Conservation (phyloP, 2,113 vertebrate genomes). For the Capreolus pygargus region DNA sequence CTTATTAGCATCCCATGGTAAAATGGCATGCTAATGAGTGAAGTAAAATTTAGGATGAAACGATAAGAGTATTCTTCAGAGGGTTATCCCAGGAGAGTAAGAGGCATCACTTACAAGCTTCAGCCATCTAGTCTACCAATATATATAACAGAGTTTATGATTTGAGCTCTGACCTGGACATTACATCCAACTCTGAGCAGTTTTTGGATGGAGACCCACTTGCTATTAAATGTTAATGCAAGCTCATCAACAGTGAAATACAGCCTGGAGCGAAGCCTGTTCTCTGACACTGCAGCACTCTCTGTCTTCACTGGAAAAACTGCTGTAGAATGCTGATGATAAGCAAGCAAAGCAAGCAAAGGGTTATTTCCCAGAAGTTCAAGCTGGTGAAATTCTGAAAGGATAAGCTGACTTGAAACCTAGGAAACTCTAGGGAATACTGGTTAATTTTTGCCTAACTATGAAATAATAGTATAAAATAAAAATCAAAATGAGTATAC, state of each 20-base stretch:
- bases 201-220: background rate
- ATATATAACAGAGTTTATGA: background rate
- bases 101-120: background rate
- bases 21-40: background rate
- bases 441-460: background rate
- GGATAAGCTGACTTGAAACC: background rate
- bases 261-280: background rate
- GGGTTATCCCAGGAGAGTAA: background rate
- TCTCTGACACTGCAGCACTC: background rate
- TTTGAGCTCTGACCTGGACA: background rate
- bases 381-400: background rate
- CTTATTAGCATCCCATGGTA: background rate
- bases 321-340: background rate
- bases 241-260: background rate
- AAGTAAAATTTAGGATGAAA: background rate
- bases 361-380: background rate
- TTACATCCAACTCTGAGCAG: background rate
- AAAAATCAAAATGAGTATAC: background rate
- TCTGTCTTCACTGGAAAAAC: background rate
- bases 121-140: background rate
- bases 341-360: background rate
- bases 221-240: background rate
- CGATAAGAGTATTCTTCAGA: background rate
- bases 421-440: background rate
- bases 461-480: conserved; percentile 3